These are phyloP conservation scores for Struthio camelus DNA, from an alignment of 2,113 vertebrate genomes.

Conservation along the genomic window DNA sequence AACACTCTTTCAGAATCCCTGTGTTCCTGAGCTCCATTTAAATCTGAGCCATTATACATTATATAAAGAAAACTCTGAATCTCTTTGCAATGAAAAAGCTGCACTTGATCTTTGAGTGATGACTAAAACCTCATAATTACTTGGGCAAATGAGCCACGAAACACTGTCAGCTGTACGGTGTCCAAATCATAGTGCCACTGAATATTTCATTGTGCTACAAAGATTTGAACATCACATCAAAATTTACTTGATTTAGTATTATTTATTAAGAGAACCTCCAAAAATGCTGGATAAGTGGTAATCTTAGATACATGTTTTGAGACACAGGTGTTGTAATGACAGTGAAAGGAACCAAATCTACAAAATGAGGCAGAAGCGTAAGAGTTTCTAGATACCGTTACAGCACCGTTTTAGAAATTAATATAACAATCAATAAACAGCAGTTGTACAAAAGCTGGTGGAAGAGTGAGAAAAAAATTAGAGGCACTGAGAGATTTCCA, in stretches of 20 bases:
- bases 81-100: constrained; percentile 12
- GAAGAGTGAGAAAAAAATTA: background rate
- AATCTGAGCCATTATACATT: background rate
- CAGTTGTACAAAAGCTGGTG: background rate
- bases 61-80: background rate
- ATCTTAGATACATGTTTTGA: background rate
- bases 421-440: background rate
- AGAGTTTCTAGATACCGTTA: background rate
- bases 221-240: constrained; percentile 12
- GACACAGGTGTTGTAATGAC: background rate
- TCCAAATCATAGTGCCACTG: constrained; percentile 5
- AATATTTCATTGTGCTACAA: constrained; percentile 35
- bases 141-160: constrained; percentile 56
- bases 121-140: constrained; percentile 54
- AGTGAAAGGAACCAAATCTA: background rate
- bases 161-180: constrained; percentile 10
- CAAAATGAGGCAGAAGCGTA: background rate
- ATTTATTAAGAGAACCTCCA: background rate
- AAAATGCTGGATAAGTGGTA: background rate
- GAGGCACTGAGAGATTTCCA: background rate
- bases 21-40: constrained; percentile 9
- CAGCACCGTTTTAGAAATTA: background rate
- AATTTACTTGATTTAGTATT: background rate
- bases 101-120: constrained; percentile 33
- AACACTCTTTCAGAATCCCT: background rate